A percentile compares a stretch with the other conserved stretches of the same genome.
These are phyloP conservation scores for Chelmon rostratus DNA, from an alignment of 2,797 vertebrate species.

Conservation along the genomic window DNA sequence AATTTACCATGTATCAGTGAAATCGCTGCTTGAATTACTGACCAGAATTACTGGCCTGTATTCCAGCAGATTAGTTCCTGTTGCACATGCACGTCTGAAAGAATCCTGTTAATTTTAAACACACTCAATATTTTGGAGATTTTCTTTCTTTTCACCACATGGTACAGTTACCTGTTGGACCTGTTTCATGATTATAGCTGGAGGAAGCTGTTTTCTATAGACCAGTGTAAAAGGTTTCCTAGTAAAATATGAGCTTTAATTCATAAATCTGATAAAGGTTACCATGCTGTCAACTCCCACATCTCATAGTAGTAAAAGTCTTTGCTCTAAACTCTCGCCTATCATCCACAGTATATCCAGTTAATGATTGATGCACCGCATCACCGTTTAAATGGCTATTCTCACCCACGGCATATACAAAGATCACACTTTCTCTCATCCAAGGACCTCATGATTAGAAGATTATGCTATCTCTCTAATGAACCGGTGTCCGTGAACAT, in stretches of 20 bases:
- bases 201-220: background rate
- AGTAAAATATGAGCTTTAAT: background rate
- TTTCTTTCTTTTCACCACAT: background rate
- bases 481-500: constrained; percentile 56
- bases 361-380: constrained; percentile 33
- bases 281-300: constrained; percentile 2
- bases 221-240: background rate
- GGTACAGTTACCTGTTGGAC: background rate
- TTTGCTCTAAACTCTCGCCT: constrained; percentile 10
- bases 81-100: background rate
- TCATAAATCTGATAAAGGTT: background rate
- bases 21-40: background rate
- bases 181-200: constrained; percentile 9
- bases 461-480: constrained; percentile 60
- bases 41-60: background rate
- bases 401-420: constrained; percentile 28
- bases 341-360: constrained; percentile 26
- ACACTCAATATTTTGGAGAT: background rate
- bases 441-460: constrained; percentile 43
- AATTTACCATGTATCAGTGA: background rate
- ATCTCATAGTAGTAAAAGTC: background rate
- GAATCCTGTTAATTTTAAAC: background rate
- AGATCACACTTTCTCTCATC: constrained; percentile 44
- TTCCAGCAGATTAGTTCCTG: background rate
- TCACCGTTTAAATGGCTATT: constrained; percentile 38